Evolutionary conservation across 1,140 invertebrate genomes (phyloP).

Genomic region (Olivierus martensii): DNA sequence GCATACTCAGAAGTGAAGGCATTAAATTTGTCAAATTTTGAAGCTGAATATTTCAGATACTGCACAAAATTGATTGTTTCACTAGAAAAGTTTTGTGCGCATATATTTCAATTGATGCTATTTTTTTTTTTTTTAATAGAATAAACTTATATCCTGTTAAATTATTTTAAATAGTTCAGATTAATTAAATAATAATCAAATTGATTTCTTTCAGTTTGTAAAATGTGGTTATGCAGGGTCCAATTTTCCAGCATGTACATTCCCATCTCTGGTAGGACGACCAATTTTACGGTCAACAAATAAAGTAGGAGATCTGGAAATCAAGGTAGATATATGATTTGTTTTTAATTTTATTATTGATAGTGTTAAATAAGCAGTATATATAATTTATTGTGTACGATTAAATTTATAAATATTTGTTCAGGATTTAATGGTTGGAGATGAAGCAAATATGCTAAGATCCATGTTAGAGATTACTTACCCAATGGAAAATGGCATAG

Average conservation of each 20-base stretch:
- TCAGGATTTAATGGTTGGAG: conserved; percentile 97
- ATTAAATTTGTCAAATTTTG: too few relatives aligned
- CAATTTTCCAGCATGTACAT: conserved; percentile 97
- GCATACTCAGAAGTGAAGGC: too few relatives aligned
- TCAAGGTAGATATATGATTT: conserved; percentile 57
- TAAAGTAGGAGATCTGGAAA: conserved; percentile 96
- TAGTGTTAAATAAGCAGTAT: too few relatives aligned
- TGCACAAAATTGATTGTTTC: too few relatives aligned
- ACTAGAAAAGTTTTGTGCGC: neutral
- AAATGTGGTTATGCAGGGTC: conserved; percentile 99
- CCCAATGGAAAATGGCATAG: conserved; percentile 95
- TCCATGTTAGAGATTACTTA: conserved; percentile 98
- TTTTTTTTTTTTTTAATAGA: neutral
- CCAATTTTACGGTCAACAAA: conserved; percentile 94
- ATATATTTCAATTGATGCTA: neutral
- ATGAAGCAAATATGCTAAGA: conserved; percentile 91
- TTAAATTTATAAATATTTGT: conserved; percentile 22
- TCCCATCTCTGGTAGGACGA: conserved; percentile 95
- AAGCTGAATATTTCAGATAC: too few relatives aligned
- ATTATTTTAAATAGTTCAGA: too few relatives aligned
- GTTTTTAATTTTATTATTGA: too few relatives aligned
- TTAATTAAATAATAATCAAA: too few relatives aligned
- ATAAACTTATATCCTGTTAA: neutral
- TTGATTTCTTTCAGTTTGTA: conserved; percentile 69
- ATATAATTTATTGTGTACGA: too few relatives aligned